Percentiles rank a stretch among this genome's conserved stretches.
Conservation (phyloP, 2,888 invertebrate genomes). For the Nephrotoma guestfalica region DNA sequence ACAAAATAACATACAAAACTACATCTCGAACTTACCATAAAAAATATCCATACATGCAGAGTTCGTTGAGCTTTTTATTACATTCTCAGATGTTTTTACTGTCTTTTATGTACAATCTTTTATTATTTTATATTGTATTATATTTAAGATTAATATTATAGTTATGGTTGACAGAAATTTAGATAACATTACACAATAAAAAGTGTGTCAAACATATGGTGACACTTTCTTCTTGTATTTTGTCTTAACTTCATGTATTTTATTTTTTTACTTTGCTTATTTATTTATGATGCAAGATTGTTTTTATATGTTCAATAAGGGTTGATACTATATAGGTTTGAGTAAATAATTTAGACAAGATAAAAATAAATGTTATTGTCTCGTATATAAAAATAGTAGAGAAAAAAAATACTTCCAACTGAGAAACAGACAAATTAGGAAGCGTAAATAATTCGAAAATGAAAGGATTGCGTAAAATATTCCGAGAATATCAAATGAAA, state of each 20-base stretch:
- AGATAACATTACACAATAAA: slow-evolving; percentile 1
- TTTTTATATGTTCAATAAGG: background rate
- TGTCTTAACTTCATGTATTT: background rate
- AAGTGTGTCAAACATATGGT: slow-evolving; percentile 4
- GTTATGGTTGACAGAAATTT: slow-evolving; percentile 1
- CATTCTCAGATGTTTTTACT: background rate
- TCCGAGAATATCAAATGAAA: background rate
- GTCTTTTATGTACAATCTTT: background rate
- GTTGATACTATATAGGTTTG: background rate
- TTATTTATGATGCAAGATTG: background rate
- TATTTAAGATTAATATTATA: slow-evolving; percentile 2
- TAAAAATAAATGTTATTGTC: background rate
- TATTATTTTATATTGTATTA: background rate
- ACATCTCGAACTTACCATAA: background rate
- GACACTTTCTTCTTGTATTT: background rate
- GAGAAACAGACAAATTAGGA: background rate
- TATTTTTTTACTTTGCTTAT: background rate
- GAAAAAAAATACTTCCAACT: background rate
- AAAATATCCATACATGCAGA: background rate
- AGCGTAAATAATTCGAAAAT: background rate
- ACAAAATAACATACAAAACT: background rate
- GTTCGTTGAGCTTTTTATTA: background rate
- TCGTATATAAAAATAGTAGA: background rate
- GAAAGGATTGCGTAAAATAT: background rate
- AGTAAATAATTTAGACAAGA: background rate